A percentile compares a stretch with the other conserved stretches of the same genome.
These are phyloP conservation scores for Cantharis rufa DNA, from an alignment of 2,888 invertebrate species.

Conservation along the genomic window DNA sequence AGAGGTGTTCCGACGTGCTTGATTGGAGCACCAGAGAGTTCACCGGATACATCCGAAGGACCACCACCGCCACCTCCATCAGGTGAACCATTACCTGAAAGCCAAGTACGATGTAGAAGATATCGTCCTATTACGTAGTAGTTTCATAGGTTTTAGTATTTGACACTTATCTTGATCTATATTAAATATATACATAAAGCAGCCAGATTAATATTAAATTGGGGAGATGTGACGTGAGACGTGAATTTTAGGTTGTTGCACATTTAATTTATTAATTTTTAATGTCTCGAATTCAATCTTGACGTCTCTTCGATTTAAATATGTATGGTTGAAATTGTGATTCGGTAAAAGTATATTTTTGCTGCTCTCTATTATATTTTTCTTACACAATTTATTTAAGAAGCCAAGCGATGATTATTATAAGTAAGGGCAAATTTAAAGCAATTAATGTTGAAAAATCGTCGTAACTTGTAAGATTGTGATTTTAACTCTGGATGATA, in stretches of 20 bases:
- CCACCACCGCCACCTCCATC: slow-evolving; percentile 50
- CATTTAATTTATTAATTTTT: background rate
- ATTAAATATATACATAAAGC: slow-evolving; percentile 12
- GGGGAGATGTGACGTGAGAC: slow-evolving; percentile 1
- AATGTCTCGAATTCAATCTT: background rate
- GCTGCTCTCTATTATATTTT: slow-evolving; percentile 31
- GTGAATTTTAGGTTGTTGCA: background rate
- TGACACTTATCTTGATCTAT: slow-evolving; percentile 27
- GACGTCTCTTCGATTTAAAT: slow-evolving; percentile 15
- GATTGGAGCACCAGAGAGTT: slow-evolving; percentile 48
- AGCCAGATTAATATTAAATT: slow-evolving; percentile 10
- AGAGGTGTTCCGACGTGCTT: slow-evolving; percentile 55
- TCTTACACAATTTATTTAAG: slow-evolving; percentile 28
- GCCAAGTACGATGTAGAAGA: slow-evolving; percentile 52
- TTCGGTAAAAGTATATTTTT: slow-evolving; percentile 28
- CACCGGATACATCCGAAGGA: slow-evolving; percentile 50
- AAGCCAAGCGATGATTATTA: slow-evolving; percentile 19
- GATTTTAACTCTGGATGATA: slow-evolving; percentile 16
- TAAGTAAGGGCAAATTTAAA: slow-evolving; percentile 24
- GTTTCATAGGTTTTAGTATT: slow-evolving; percentile 23
- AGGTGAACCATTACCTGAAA: slow-evolving; percentile 52
- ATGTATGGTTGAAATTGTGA: slow-evolving; percentile 25
- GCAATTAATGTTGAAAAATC: slow-evolving; percentile 21
- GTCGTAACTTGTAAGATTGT: slow-evolving; percentile 28
- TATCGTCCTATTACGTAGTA: slow-evolving; percentile 55